Percentiles rank a stretch among this genome's conserved stretches.
These are phyloP conservation scores for Pipistrellus pipistrellus DNA, from an alignment of 2,797 vertebrate genomes.

Conservation along the genomic window DNA sequence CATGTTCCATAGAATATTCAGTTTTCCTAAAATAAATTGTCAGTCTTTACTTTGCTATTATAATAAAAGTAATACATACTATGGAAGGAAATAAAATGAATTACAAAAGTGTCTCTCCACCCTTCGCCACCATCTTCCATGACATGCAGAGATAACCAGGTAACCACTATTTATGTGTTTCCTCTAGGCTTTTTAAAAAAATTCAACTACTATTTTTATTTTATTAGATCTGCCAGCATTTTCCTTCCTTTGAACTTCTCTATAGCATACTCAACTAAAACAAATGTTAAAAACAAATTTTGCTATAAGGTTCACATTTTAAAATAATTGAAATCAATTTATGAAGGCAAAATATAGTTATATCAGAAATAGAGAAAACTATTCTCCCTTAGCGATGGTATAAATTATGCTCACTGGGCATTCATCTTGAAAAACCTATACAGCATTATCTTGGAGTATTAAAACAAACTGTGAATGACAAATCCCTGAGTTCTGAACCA, in stretches of 20 bases:
- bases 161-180: neutral
- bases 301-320: slow-evolving; percentile 21
- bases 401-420: neutral
- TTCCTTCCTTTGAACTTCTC: slow-evolving; percentile 47
- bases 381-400: neutral
- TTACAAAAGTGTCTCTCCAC: neutral
- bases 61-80: neutral
- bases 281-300: slow-evolving; percentile 1
- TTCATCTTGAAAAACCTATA: slow-evolving; percentile 37
- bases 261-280: neutral
- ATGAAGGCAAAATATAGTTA: slow-evolving; percentile 38
- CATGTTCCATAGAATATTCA: neutral
- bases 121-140: neutral
- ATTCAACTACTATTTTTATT: slow-evolving; percentile 10
- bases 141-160: neutral
- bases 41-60: slow-evolving; percentile 39
- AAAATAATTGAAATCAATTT: slow-evolving; percentile 44
- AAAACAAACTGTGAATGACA: slow-evolving; percentile 60
- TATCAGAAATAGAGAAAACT: neutral
- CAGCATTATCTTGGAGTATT: neutral
- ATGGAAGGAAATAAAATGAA: slow-evolving; percentile 36
- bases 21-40: slow-evolving; percentile 54
- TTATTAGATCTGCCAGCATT: neutral
- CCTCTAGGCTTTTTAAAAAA: neutral
- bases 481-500: slow-evolving; percentile 55